Conservation (phyloP, 2,888 invertebrate species). For the Cetonia aurata region DNA sequence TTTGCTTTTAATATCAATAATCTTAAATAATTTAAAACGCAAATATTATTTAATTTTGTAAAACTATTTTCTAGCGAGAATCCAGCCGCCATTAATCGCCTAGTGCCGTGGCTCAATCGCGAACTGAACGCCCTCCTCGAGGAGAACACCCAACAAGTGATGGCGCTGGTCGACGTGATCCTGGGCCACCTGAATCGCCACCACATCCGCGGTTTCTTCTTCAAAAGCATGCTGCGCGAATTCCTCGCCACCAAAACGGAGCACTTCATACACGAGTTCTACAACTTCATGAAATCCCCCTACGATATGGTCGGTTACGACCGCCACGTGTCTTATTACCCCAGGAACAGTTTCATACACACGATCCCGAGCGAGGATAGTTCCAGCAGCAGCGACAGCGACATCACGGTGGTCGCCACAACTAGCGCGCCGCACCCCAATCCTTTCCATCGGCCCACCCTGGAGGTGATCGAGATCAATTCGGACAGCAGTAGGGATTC, state of each 20-base stretch:
- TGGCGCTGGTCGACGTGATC: slow-evolving; percentile 76
- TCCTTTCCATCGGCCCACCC: slow-evolving; percentile 50
- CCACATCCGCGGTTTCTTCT: slow-evolving; percentile 77
- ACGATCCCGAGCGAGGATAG: slow-evolving; percentile 54
- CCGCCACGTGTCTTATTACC: slow-evolving; percentile 76
- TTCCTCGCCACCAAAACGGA: slow-evolving; percentile 80
- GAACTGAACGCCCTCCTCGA: slow-evolving; percentile 84
- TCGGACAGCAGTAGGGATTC: slow-evolving; percentile 57
- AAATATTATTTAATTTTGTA: too few species aligned
- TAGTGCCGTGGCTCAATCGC: slow-evolving; percentile 90
- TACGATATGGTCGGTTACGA: slow-evolving; percentile 90
- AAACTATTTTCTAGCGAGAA: slow-evolving; percentile 73
- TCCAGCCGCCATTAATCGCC: slow-evolving; percentile 83
- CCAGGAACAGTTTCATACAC: slow-evolving; percentile 52
- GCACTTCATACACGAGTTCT: slow-evolving; percentile 92
- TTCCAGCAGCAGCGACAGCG: slow-evolving; percentile 60
- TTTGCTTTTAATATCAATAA: too few species aligned
- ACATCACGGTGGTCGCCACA: slow-evolving; percentile 55
- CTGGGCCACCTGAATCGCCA: slow-evolving; percentile 76
- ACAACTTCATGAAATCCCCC: slow-evolving; percentile 87
- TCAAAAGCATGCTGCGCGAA: slow-evolving; percentile 77
- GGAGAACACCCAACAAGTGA: slow-evolving; percentile 74
- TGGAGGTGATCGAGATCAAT: slow-evolving; percentile 56
- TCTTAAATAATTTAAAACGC: too few species aligned
- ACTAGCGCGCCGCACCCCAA: slow-evolving; percentile 45